Percentiles rank a stretch among this genome's conserved stretches.
These are phyloP conservation scores for Melanitta fusca DNA, from an alignment of 2,797 vertebrate genomes.

Conservation along the genomic window DNA sequence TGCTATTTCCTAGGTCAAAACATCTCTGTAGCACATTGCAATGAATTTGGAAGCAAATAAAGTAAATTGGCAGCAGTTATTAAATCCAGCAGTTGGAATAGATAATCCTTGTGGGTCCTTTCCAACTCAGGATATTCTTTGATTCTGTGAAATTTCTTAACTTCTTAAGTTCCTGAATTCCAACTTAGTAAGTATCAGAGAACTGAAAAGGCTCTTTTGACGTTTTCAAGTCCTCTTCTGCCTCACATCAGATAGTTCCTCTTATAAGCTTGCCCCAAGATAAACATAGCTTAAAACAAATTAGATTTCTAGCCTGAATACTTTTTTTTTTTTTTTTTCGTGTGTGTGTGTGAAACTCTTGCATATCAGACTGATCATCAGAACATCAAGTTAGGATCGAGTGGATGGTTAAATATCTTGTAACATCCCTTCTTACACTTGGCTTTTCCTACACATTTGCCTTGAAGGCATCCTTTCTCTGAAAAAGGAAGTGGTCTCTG, in stretches of 20 bases:
- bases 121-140: neutral
- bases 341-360: neutral
- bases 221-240: neutral
- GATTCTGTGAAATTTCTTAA: neutral
- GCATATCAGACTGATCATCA: neutral
- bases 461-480: neutral
- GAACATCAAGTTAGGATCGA: neutral
- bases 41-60: neutral
- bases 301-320: neutral
- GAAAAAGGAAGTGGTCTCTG: neutral
- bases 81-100: neutral
- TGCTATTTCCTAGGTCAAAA: neutral
- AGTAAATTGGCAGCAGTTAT: no score
- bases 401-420: neutral
- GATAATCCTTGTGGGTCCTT: neutral
- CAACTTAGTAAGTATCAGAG: neutral
- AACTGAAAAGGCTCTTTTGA: neutral
- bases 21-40: neutral
- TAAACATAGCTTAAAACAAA: neutral
- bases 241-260: accelerated
- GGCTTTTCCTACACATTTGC: neutral
- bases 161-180: neutral
- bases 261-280: neutral
- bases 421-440: neutral
- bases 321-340: no score